phyloP scores from a whole-genome alignment of 2,888 invertebrate species.

The Pristionchus maxplancki region DNA sequence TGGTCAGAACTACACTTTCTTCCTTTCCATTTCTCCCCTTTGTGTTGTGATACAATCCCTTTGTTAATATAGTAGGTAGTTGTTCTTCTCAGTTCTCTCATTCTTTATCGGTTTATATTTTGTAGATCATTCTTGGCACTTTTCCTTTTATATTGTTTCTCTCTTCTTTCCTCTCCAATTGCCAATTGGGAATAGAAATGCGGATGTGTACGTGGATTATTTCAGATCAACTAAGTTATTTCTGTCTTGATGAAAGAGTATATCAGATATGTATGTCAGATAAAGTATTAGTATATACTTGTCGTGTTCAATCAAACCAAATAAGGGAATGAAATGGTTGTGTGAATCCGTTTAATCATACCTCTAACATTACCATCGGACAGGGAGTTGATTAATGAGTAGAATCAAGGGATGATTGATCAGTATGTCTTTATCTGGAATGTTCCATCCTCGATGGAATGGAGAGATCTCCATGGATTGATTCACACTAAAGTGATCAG shows the following conservation, averaged over 20 bases:
- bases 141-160: background rate
- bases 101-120: slow-evolving; percentile 40
- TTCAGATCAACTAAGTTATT: slow-evolving; percentile 42
- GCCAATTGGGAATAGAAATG: slow-evolving; percentile 50
- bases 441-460: slow-evolving; percentile 11
- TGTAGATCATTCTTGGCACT: slow-evolving; percentile 44
- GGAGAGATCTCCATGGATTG: background rate
- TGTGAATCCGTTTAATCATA: background rate
- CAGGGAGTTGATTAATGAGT: background rate
- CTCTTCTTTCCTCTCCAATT: slow-evolving; percentile 28
- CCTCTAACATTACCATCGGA: background rate
- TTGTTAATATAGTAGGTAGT: slow-evolving; percentile 36
- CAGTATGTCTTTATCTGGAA: slow-evolving; percentile 35
- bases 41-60: slow-evolving; percentile 37
- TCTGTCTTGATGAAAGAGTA: slow-evolving; percentile 43
- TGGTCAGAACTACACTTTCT: slow-evolving; percentile 35
- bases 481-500: slow-evolving; percentile 12
- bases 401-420: background rate
- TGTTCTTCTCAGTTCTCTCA: background rate
- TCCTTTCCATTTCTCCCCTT: slow-evolving; percentile 31
- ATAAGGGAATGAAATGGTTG: slow-evolving; percentile 4
- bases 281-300: slow-evolving; percentile 35
- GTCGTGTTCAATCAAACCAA: background rate
- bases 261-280: slow-evolving; percentile 47
- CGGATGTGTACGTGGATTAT: slow-evolving; percentile 41